Base-by-base conservation (phyloP, 2,888 invertebrate genomes). In the Fragum whitleyi region DNA sequence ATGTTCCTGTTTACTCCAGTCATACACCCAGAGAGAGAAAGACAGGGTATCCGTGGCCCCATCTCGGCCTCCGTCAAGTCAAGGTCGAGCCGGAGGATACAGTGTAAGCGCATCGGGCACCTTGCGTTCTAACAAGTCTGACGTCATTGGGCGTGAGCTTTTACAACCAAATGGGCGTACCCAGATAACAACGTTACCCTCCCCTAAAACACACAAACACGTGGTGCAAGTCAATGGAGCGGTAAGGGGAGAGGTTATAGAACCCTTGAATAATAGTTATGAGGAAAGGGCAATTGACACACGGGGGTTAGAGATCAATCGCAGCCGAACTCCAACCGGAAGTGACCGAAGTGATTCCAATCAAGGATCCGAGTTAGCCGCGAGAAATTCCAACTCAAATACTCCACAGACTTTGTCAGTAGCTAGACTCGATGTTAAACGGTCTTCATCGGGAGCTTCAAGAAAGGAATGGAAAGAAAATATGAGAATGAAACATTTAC, bases 401-500 rank as follows among this genome's bases (percentile, higher is more conserved):
- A 62, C 36, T 21, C 51, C 75, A 70, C 28, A 76, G 65, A 42
- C 36, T 29, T n/a, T 77, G 19, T 51, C 39, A n/a, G n/a, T 32
- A 21, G 51, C 65, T 6, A n/a, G 76, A 16, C 65, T 74, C 19
- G 86, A 86, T 68, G 62, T 89, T 19, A 65, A 77, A 47, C 80
- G 89, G 9, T 77, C 83, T 21, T 77, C 85, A 19, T 89, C 89
- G 0, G 74, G 82, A 1, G 83, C 83, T 53, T 88, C 91, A 19
- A 77, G 88, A 19, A 72, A 81, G 19, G 89, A 89, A 51, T 90
- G 90, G 90, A 90, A 89, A 68, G 90, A 90, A n/a, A 86, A 88
- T 53, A 89, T 90, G 88, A 85, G 87, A 51, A 88, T 88, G 70
- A 90, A 91, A 77, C 88, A 91, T 74, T 82, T 91, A 1, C 91